These are phyloP conservation scores for Vimba vimba DNA, from an alignment of 2,113 vertebrate genomes.

Conservation along the genomic window DNA sequence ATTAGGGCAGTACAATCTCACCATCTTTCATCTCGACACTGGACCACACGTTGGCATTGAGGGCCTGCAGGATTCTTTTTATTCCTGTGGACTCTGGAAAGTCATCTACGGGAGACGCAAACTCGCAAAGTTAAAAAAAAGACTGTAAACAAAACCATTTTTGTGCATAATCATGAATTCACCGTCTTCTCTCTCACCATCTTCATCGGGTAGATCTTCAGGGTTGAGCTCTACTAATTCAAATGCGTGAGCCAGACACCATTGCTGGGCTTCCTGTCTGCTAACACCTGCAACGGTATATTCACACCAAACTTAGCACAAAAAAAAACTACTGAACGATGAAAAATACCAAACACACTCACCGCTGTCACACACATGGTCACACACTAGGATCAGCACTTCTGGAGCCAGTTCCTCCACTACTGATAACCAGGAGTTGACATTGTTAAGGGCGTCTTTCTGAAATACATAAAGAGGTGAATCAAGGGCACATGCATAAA, in stretches of 20 bases:
- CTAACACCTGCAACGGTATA: conserved; percentile 77
- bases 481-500: background rate
- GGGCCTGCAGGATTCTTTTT: conserved; percentile 91
- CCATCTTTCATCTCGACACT: conserved; percentile 94
- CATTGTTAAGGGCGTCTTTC: conserved; percentile 85
- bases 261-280: conserved; percentile 92
- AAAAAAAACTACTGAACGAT: background rate
- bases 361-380: conserved; percentile 89
- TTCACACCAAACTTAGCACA: background rate
- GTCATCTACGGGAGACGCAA: conserved; percentile 80
- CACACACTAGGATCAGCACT: conserved; percentile 95
- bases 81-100: conserved; percentile 97
- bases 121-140: background rate
- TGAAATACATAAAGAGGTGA: conserved; percentile 64
- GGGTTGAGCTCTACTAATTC: conserved; percentile 94
- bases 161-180: background rate
- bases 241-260: conserved; percentile 95
- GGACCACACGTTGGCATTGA: conserved; percentile 97
- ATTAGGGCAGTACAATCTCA: conserved; percentile 60
- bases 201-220: conserved; percentile 92
- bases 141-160: background rate
- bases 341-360: conserved; percentile 54
- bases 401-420: conserved; percentile 89
- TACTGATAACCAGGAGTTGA: conserved; percentile 87
- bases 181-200: conserved; percentile 78